phyloP scores from a whole-genome alignment of 1,140 invertebrate species.

The Steinernema khuongi region DNA sequence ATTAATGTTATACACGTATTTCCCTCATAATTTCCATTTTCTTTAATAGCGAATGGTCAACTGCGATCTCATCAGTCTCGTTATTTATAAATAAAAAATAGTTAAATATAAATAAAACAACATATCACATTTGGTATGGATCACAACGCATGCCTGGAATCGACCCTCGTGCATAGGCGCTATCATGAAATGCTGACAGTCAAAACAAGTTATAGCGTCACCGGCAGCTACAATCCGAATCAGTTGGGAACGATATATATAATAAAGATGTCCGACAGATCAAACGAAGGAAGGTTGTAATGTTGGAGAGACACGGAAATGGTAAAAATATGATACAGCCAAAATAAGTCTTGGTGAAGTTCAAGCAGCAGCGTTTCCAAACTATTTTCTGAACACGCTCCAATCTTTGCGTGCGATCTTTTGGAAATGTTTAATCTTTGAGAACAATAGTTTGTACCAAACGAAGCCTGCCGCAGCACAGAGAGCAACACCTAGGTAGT shows the following conservation, averaged over 20 bases:
- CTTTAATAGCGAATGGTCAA: neutral
- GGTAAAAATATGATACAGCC: neutral
- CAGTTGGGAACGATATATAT: too few species aligned
- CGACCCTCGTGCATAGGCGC: too few species aligned
- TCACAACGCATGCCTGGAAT: conserved; percentile 4
- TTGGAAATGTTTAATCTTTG: conserved; percentile 33
- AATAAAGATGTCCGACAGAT: neutral
- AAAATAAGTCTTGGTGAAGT: neutral
- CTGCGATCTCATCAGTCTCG: neutral
- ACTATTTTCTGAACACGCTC: conserved; percentile 28
- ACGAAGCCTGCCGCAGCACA: conserved; percentile 35
- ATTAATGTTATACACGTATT: too few species aligned
- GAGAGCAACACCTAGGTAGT: conserved; percentile 31
- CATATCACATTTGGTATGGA: conserved; percentile 12
- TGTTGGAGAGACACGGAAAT: neutral
- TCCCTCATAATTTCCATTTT: too few species aligned
- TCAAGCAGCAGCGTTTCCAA: neutral
- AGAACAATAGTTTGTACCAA: conserved; percentile 42
- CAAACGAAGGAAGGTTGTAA: neutral
- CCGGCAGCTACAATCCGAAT: conserved; percentile 1
- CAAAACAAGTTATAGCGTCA: neutral
- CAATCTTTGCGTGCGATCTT: conserved; percentile 38
- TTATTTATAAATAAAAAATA: neutral
- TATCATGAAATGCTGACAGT: neutral
- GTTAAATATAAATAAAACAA: neutral